Conservation (phyloP, 37 sponge, comb jelly and placozoan species). For the Beroe ovata region DNA sequence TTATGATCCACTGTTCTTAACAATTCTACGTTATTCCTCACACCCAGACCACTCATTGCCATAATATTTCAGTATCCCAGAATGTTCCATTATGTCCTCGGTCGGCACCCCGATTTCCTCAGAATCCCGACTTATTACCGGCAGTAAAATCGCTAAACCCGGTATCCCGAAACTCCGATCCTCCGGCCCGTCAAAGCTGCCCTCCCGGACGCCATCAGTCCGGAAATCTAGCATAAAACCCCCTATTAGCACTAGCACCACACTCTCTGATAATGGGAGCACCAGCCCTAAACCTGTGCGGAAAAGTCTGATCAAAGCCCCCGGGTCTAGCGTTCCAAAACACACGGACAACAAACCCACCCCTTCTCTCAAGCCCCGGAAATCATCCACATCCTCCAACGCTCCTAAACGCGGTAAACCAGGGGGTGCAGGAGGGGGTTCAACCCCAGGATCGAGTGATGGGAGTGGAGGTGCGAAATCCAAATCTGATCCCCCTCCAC, state of each 20-base stretch:
- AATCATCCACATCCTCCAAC: neutral
- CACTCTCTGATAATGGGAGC: neutral
- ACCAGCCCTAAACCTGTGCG: neutral
- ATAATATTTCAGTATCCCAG: neutral
- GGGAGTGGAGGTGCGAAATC: neutral
- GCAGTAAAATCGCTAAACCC: neutral
- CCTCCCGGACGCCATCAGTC: neutral
- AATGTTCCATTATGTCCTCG: neutral
- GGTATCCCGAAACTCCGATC: neutral
- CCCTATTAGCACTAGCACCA: neutral
- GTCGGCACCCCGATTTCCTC: neutral
- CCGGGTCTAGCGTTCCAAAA: neutral
- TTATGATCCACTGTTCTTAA: too few species aligned
- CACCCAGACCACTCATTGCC: too few species aligned
- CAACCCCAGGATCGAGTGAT: neutral
- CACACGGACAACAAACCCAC: neutral
- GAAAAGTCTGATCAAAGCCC: neutral
- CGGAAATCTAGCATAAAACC: neutral
- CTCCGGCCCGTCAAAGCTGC: neutral
- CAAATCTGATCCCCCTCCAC: neutral
- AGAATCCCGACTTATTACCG: neutral
- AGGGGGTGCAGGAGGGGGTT: neutral
- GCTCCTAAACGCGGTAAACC: neutral
- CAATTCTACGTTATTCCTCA: too few species aligned
- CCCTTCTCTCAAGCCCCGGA: neutral